A percentile compares a stretch with the other conserved stretches of the same genome.
These are phyloP conservation scores for Pseudomyrmex concolor DNA, from an alignment of 1,140 invertebrate genomes.

Conservation along the genomic window DNA sequence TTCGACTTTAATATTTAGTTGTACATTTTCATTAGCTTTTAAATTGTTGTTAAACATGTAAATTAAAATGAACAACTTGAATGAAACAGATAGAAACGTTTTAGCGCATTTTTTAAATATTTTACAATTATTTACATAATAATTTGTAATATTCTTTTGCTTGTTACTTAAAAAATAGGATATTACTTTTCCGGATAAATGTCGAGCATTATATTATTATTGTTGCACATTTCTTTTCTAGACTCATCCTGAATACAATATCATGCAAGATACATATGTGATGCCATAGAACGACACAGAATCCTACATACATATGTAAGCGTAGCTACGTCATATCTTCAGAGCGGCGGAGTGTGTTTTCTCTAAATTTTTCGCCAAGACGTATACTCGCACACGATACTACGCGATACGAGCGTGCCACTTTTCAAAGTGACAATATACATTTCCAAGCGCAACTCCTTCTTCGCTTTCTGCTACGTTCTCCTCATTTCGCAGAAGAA, in stretches of 20 bases:
- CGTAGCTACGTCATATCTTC: neutral
- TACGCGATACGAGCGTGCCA: constrained; percentile 44
- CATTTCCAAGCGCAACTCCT: constrained; percentile 14
- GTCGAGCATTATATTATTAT: neutral
- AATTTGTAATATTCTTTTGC: neutral
- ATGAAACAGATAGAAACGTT: neutral
- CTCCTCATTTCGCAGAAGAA: constrained; percentile 1
- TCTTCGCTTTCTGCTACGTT: constrained; percentile 53
- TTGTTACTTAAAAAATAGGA: neutral
- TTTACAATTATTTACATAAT: neutral
- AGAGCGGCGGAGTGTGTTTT: constrained; percentile 5
- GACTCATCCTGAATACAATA: constrained; percentile 2
- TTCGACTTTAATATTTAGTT: too few relatives aligned
- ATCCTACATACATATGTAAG: too few relatives aligned
- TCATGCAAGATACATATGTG: neutral
- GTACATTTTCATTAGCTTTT: too few relatives aligned
- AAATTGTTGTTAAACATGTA: too few relatives aligned
- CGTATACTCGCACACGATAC: constrained; percentile 18
- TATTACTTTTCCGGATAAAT: constrained; percentile 7
- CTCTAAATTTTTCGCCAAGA: constrained; percentile 41
- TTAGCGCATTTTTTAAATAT: neutral
- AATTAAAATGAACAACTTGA: too few relatives aligned
- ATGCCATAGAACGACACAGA: neutral
- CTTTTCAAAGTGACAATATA: constrained; percentile 53
- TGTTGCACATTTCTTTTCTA: constrained; percentile 14